These are phyloP conservation scores for Spheniscus mendiculus DNA, from an alignment of 2,113 vertebrate species.

Conservation along the genomic window DNA sequence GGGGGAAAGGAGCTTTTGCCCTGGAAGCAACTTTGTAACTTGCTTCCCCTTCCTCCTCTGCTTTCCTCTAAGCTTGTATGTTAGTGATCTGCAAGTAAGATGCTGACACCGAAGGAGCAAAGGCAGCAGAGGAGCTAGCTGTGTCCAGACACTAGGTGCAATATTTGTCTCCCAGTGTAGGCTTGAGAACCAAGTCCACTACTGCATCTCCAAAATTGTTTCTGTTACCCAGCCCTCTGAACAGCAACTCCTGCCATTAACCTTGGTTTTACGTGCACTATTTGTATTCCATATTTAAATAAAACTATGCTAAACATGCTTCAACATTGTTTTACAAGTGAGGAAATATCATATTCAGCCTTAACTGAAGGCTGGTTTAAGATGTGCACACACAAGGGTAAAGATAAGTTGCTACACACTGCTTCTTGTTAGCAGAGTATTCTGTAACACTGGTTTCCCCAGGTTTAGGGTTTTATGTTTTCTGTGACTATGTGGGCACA, in stretches of 20 bases:
- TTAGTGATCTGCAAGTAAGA: neutral
- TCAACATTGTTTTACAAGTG: neutral
- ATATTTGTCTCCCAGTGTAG: neutral
- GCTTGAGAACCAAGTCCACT: neutral
- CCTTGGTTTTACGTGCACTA: neutral
- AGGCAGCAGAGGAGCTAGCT: neutral
- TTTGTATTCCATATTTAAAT: neutral
- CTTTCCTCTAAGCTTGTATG: neutral
- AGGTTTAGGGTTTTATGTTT: conserved; percentile 22
- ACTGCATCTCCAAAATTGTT: neutral
- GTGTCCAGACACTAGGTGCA: neutral
- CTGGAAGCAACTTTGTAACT: neutral
- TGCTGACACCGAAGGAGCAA: neutral
- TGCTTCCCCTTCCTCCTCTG: neutral
- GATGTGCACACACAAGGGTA: neutral
- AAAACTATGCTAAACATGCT: neutral
- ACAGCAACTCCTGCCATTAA: neutral
- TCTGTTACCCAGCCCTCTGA: neutral
- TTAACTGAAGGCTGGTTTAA: neutral
- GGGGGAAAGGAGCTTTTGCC: neutral
- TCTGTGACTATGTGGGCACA: neutral
- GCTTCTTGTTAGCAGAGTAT: neutral
- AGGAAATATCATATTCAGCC: neutral
- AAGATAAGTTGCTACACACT: neutral
- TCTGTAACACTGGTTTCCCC: neutral